Evolutionary conservation across 2,888 invertebrate genomes (phyloP).

Genomic region (Calephelis perditalis): DNA sequence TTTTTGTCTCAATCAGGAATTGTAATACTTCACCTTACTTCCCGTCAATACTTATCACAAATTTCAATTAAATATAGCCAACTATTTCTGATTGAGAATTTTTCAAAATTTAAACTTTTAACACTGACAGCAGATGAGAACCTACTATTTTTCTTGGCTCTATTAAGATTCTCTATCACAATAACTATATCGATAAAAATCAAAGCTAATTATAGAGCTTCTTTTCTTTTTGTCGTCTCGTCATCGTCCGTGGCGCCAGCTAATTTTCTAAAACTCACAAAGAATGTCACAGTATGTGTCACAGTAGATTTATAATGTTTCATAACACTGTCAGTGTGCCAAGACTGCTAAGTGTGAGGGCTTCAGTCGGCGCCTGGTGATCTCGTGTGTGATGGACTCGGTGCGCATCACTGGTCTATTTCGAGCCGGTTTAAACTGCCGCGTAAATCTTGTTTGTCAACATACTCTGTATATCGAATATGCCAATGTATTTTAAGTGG

Average conservation of each 20-base stretch:
- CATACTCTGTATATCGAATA: not conserved
- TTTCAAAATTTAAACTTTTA: no score
- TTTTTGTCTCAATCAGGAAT: no score
- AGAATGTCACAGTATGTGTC: not conserved
- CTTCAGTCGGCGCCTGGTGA: conserved; percentile 19
- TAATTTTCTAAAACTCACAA: not conserved
- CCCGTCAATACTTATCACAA: no score
- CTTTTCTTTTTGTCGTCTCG: no score
- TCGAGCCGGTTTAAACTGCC: conserved; percentile 1
- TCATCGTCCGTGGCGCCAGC: not conserved
- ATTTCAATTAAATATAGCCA: no score
- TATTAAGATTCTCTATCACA: no score
- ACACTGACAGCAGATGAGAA: no score
- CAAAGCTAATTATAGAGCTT: no score
- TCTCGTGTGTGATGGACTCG: conserved; percentile 15
- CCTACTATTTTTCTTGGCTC: no score
- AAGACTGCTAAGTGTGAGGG: conserved; percentile 16
- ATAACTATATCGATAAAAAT: no score
- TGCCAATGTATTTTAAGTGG: not conserved
- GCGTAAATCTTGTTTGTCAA: conserved; percentile 14
- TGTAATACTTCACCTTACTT: no score
- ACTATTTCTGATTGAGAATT: no score
- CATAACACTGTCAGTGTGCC: conserved; percentile 19
- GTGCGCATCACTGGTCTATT: conserved; percentile 21
- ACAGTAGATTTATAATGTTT: conserved; percentile 13